These are phyloP conservation scores for Oreonectes daqikongensis DNA, from an alignment of 2,797 vertebrate species.

Conservation along the genomic window DNA sequence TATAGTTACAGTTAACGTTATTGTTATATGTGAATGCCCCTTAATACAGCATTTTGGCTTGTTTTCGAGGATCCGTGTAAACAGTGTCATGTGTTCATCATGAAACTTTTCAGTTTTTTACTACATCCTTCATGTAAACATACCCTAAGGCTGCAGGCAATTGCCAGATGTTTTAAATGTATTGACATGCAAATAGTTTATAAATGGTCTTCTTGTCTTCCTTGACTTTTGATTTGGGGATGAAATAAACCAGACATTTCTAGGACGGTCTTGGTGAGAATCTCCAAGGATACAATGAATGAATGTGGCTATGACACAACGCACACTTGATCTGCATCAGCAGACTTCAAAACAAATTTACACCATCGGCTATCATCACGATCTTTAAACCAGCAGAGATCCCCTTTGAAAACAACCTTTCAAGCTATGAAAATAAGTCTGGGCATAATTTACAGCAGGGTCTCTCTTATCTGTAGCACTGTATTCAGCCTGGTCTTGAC, in stretches of 20 bases:
- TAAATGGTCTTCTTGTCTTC: not conserved
- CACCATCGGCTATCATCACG: not conserved
- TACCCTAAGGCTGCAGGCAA: no score
- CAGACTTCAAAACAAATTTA: not conserved
- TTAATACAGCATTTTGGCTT: no score
- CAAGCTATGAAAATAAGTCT: constrained; percentile 9
- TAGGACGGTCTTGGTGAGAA: no score
- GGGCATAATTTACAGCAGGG: constrained; percentile 38
- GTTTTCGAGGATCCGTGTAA: no score
- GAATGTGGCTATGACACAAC: not conserved
- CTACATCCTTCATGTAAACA: no score
- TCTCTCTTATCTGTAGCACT: constrained; percentile 21
- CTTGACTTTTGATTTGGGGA: not conserved
- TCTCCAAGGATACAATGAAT: not conserved
- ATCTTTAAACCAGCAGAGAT: constrained; percentile 10
- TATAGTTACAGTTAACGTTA: no score
- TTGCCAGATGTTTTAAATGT: not conserved
- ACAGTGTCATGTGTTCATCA: no score
- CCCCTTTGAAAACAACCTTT: constrained; percentile 6
- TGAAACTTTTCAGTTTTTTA: no score
- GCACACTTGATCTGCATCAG: not conserved
- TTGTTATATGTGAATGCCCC: no score
- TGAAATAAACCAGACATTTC: no score
- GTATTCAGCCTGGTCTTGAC: constrained; percentile 9
- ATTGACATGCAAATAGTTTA: not conserved